These are phyloP conservation scores for Spatulosminthurus flaviceps DNA, from an alignment of 2,888 invertebrate species.

Conservation along the genomic window DNA sequence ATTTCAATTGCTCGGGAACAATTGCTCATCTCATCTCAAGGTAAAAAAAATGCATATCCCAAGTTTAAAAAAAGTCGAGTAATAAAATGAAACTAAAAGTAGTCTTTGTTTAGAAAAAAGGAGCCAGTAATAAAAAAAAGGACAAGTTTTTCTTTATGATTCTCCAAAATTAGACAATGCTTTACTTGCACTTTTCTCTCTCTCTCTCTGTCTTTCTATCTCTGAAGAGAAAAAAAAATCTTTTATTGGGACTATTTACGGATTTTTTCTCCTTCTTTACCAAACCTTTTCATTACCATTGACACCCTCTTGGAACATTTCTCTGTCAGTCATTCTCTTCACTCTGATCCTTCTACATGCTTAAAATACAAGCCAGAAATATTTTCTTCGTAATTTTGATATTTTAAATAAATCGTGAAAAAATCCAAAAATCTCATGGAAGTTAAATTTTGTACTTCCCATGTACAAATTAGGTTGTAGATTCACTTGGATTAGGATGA, in stretches of 20 bases:
- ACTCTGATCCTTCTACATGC: not conserved
- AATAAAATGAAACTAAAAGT: slow-evolving; percentile 45
- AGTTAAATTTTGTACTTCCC: no score
- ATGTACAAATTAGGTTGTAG: no score
- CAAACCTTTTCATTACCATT: slow-evolving; percentile 30
- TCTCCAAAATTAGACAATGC: slow-evolving; percentile 35
- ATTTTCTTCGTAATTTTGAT: no score
- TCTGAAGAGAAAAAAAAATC: no score
- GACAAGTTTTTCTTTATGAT: slow-evolving; percentile 28
- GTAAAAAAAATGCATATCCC: slow-evolving; percentile 19
- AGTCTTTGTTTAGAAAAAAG: slow-evolving; percentile 19
- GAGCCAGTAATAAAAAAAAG: slow-evolving; percentile 30
- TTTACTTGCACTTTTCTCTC: slow-evolving; percentile 37
- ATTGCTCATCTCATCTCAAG: slow-evolving; percentile 6
- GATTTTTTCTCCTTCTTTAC: slow-evolving; percentile 4
- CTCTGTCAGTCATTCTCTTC: slow-evolving; percentile 19
- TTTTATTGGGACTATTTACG: slow-evolving; percentile 44
- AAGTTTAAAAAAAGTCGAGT: slow-evolving; percentile 29
- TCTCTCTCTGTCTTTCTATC: no score
- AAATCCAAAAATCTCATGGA: no score
- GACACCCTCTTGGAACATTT: not conserved
- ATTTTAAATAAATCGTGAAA: no score
- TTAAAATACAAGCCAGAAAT: not conserved
- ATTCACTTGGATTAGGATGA: no score
- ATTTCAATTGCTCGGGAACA: not conserved